Base-by-base conservation (phyloP, 2,888 invertebrate genomes). In the Xestoiulus laeticollis region DNA sequence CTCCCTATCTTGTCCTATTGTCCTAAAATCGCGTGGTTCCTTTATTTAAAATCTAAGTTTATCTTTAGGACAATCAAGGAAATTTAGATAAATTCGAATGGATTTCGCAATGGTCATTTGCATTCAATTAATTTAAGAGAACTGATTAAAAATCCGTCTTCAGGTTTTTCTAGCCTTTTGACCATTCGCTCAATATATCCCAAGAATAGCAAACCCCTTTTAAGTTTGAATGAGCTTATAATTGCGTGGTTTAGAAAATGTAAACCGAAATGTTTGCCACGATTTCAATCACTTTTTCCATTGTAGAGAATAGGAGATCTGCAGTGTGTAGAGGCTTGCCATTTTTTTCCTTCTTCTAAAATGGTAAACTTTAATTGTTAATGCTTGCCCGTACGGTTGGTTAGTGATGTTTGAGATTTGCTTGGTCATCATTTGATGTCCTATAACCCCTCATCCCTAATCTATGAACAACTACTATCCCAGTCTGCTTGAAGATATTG, bases 201-300 rank as follows among this genome's bases (percentile, higher is more conserved):
- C 78, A 78, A 30, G 30, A 78, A 78, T 32, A 78, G 14, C 78
- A 30, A 78, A 78, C 78, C 78, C 59, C 78, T 78, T 78, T 78
- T 78, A 78, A 26, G 26, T 30, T 78, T 78, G 78, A 78, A 78
- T 32, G 78, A 78, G 78, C 26, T 78, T 78, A 78, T 78, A 78
- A 78, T 78, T 78, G 78, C 78, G 30, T 78, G 78, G 78, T 78
- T 78, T 78, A 78, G 78, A 78, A 78, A 78, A 78, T 78, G 78
- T 78, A 78, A 78, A 78, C 78, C 30, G 30, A 78, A 78, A 78
- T 30, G 78, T 68, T 68, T 78, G 78, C 78, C 78, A 78, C 78
- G 78, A 78, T 78, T 78, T 78, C 78, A 78, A 78, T 78, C 78
- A 78, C 30, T 78, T 78, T 78, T 14, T 78, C 78, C 30, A 78